Evolutionary conservation across 2,113 vertebrate genomes (phyloP), one percentile per base, ranked within the genome.

Genomic region (Plecotus auritus): DNA sequence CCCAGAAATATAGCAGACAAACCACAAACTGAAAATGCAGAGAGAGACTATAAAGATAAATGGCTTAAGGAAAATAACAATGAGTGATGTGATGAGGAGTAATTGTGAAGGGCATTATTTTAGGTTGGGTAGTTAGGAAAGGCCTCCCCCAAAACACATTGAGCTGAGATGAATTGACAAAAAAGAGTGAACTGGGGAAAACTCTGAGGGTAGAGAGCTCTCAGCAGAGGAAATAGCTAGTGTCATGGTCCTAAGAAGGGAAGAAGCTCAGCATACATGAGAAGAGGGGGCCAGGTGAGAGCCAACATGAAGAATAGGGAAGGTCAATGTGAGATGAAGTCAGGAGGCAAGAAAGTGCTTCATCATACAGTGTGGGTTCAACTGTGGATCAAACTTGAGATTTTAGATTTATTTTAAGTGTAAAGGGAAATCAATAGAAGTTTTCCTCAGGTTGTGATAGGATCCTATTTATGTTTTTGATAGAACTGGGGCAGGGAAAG

Each of bases 91-190:
- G n/a, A 61, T 1, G 87, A 13, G 70, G 17, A 66, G 11, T 42
- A 30, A 69, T 4, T 45, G 47, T 30, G 30, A 85, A 5, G 9
- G 9, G 7, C 11, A 26, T n/a, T 54, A 40, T 45, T 86, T 91
- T 76, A 64, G 18, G 26, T 76, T 30, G 0, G 0, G 14, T 59
- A 32, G 6, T 85, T 6, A 20, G 40, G 10, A 67, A 73, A 80
- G 16, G 2, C 8, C 9, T 9, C n/a, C 10, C 7, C 1, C 2
- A 47, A 81, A 81, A 77, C 16, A 37, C 40, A 42, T 0, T 23
- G 18, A 87, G 22, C 22, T 87, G 20, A 93, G 28, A 73, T 42
- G 73, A 87, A 87, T 10, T 61, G 37, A 32, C 7, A 6, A 42
- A 67, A 66, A 82, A 59, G 17, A 26, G 18, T 22, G 3, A 78